phyloP scores from a whole-genome alignment of 1,140 invertebrate species.

The Bathynomus jamesi region DNA sequence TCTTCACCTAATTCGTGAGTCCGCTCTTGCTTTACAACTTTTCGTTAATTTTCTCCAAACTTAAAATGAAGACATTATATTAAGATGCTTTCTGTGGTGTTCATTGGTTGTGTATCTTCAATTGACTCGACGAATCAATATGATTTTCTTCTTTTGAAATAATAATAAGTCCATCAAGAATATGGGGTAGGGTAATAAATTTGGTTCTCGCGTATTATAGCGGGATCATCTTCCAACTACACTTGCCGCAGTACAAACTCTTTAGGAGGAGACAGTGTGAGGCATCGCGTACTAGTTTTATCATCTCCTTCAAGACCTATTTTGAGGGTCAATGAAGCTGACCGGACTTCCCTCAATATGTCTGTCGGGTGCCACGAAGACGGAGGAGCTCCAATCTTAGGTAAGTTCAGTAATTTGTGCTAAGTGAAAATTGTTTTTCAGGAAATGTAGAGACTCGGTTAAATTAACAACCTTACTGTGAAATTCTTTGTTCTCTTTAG shows the following conservation, averaged over 20 bases:
- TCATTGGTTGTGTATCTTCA: not conserved
- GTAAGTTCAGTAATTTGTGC: not conserved
- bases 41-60: not conserved
- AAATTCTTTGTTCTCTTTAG: too few species aligned
- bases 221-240: constrained; percentile 6
- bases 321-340: constrained; percentile 25
- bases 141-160: not conserved
- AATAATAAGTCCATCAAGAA: not conserved
- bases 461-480: too few species aligned
- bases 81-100: not conserved
- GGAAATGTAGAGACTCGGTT: too few species aligned
- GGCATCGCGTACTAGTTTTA: constrained; percentile 11
- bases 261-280: constrained; percentile 12
- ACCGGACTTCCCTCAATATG: constrained; percentile 27
- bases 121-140: not conserved
- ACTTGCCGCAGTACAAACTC: constrained; percentile 12
- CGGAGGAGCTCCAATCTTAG: constrained; percentile 29
- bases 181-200: not conserved
- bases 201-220: not conserved
- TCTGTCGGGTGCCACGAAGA: constrained; percentile 14
- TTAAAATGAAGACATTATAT: not conserved
- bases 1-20: constrained; percentile 23
- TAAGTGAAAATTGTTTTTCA: too few species aligned
- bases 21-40: not conserved
- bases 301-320: constrained; percentile 15